These are phyloP conservation scores for Scaptodrosophila latifasciaeformis DNA, from an alignment of 2,888 invertebrate genomes.

Conservation along the genomic window DNA sequence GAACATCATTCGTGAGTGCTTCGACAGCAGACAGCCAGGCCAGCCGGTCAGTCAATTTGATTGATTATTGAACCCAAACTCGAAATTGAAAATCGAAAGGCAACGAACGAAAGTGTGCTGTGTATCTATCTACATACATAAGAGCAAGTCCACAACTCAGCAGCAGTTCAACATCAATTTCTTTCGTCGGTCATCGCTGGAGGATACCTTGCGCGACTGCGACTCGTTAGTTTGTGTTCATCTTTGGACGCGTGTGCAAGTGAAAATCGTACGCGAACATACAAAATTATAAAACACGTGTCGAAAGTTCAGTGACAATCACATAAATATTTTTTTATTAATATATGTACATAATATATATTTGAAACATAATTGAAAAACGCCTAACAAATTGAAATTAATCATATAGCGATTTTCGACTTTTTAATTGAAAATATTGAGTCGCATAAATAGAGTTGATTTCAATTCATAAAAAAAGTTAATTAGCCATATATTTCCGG, in stretches of 20 bases:
- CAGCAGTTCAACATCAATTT: constrained; percentile 21
- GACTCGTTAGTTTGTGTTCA: constrained; percentile 61
- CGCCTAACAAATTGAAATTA: background rate
- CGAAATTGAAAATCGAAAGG: constrained; percentile 38
- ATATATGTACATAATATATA: background rate
- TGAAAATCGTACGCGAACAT: constrained; percentile 26
- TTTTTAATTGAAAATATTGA: background rate
- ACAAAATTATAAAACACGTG: background rate
- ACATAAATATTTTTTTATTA: background rate
- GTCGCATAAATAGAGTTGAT: background rate
- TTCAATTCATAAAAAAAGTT: background rate
- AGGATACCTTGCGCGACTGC: constrained; percentile 60
- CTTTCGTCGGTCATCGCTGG: constrained; percentile 25
- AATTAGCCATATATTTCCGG: constrained; percentile 1
- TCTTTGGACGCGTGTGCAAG: constrained; percentile 63
- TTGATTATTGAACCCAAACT: constrained; percentile 56
- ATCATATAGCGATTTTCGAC: background rate
- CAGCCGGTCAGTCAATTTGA: constrained; percentile 48
- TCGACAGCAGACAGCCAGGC: constrained; percentile 51
- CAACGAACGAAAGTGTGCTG: constrained; percentile 21
- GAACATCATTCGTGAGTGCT: constrained; percentile 64
- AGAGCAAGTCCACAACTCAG: constrained; percentile 25
- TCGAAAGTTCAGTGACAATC: background rate
- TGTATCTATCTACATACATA: constrained; percentile 1
- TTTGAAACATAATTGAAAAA: background rate